A percentile compares a stretch with the other conserved stretches of the same genome.
These are phyloP conservation scores for Ancistrus triradiatus DNA, from an alignment of 2,113 vertebrate species.

Conservation along the genomic window DNA sequence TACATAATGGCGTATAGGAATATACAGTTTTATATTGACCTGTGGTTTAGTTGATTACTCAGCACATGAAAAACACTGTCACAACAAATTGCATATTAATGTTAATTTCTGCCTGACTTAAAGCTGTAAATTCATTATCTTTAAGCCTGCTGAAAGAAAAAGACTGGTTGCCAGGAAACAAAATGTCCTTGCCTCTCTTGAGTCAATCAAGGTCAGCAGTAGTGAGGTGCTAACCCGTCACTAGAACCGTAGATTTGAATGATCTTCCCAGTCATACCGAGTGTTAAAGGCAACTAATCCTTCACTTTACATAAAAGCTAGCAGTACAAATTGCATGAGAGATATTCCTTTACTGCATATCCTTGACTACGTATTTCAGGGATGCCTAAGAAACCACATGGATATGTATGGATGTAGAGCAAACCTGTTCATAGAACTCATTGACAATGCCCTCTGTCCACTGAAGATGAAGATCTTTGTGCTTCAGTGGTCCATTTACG, in stretches of 20 bases:
- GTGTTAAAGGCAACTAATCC: too few species aligned
- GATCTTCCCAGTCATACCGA: too few species aligned
- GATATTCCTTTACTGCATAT: too few species aligned
- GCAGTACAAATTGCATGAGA: too few species aligned
- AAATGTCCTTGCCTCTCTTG: too few species aligned
- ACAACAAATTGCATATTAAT: neutral
- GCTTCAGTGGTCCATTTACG: conserved; percentile 93
- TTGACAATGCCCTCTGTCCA: conserved; percentile 98
- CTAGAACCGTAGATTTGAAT: too few species aligned
- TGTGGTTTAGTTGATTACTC: neutral
- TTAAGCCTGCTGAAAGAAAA: conserved; percentile 13
- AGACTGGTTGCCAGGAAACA: conserved; percentile 36
- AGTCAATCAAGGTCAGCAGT: too few species aligned
- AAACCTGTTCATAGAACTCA: conserved; percentile 96
- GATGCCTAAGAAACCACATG: neutral
- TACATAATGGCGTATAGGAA: too few species aligned
- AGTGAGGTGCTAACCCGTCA: too few species aligned
- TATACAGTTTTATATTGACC: neutral
- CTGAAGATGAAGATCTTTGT: conserved; percentile 90
- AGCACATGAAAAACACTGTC: neutral
- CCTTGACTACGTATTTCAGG: too few species aligned
- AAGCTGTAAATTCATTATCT: conserved; percentile 16
- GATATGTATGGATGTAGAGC: neutral
- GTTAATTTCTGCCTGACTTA: conserved; percentile 9
- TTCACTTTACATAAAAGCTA: too few species aligned